Evolutionary conservation across 1,140 invertebrate species (phyloP), one percentile per base, ranked within the genome.

Genomic region (Zaprionus kolodkinae): DNA sequence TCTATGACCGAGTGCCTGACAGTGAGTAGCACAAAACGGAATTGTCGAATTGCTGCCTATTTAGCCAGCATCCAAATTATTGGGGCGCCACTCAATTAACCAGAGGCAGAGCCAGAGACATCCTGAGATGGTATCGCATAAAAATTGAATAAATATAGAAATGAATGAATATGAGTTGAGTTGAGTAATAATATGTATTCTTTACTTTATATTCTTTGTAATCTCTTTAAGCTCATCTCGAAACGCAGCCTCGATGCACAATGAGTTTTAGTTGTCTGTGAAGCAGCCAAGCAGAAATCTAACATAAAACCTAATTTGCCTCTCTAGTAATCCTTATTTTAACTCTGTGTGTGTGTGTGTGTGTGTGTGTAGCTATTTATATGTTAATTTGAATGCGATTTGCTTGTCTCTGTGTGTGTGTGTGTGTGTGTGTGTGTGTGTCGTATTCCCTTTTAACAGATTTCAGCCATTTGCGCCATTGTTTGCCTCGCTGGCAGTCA

Each of bases 221-320:
- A 21, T 21, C 21, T 21, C 45, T 69, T 64, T 35, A 9, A 30
- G 1, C 27, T 30, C 27, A 63, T 69, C 68, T 69, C 1, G 17
- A 56, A 65, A 36, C 56, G 57, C 33, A 68, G 33, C 30, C 45
- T 30, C 56, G 43, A 33, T 10, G 57, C 6, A 21, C 55, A 68
- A 45, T 36, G 65, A 64, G 52, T 36, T 75, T 62, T 40, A 77
- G 72, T 74, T 69, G 68, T 56, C 61, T 71, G 66, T 54, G 54
- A 75, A 52, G 45, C 71, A 78, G 55, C 63, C 65, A 81, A 75
- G 78, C 78, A 78, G 63, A 56, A 78, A 66, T 62, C 54, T 73
- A 72, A 85, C 85, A 89, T 89, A 81, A 84, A 88, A 88, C 83
- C 74, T 79, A 84, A 89, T 84, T 88, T 77, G 78, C 74, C 72